Percentiles rank a stretch among this genome's conserved stretches.
Evolutionary conservation across 2,113 vertebrate genomes (phyloP).

Genomic region (Noctilio leporinus): DNA sequence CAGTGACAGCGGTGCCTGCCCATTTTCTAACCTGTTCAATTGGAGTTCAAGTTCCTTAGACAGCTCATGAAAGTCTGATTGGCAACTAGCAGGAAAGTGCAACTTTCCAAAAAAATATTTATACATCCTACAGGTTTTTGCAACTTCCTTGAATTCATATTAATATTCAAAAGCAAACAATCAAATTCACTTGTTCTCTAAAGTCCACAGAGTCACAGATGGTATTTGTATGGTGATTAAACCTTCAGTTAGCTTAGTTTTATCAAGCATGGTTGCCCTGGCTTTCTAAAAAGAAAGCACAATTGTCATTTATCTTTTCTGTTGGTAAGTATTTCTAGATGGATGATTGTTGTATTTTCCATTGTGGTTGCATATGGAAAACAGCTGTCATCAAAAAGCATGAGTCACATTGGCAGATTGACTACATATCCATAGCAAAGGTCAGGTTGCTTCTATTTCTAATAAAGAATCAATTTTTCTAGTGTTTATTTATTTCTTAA

Average conservation of each 20-base stretch:
- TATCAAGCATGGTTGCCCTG: neutral
- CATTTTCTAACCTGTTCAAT: neutral
- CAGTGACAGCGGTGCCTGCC: neutral
- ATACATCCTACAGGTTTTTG: neutral
- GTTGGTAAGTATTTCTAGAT: conserved; percentile 18
- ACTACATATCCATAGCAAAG: neutral
- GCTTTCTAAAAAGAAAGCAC: neutral
- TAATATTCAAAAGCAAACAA: neutral
- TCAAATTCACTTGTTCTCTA: neutral
- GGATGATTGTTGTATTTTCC: neutral
- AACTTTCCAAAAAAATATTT: neutral
- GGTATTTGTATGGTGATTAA: conserved; percentile 9
- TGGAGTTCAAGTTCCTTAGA: neutral
- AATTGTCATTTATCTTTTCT: conserved; percentile 3
- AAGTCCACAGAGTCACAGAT: neutral
- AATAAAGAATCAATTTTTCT: neutral
- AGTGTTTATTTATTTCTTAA: neutral
- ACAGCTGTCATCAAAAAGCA: neutral
- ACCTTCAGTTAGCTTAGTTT: neutral
- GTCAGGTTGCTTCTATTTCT: neutral
- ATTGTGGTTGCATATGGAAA: neutral
- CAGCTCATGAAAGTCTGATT: neutral
- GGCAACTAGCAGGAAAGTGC: neutral
- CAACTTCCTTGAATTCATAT: neutral
- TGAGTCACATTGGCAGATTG: neutral